phyloP scores from a whole-genome alignment of 2,113 vertebrate species.

The Leucosticte australis region DNA sequence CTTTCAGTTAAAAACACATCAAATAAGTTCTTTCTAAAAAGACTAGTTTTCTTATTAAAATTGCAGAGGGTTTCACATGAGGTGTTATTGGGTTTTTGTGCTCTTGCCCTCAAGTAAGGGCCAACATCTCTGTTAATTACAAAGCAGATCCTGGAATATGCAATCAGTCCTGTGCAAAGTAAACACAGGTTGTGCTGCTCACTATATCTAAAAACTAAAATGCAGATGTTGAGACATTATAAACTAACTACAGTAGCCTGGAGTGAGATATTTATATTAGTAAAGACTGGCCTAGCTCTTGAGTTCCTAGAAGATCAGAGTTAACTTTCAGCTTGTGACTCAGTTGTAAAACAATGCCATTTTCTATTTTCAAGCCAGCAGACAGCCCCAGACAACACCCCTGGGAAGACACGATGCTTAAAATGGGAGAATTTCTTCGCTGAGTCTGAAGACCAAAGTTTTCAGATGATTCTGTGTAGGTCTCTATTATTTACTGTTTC shows the following conservation, averaged over 20 bases:
- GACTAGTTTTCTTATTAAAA: neutral
- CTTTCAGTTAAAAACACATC: slow-evolving; percentile 42
- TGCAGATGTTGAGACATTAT: neutral
- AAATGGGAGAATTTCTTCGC: neutral
- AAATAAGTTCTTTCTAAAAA: neutral
- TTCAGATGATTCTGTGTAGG: neutral
- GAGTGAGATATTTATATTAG: slow-evolving; percentile 3
- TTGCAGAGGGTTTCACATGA: neutral
- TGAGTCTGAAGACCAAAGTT: neutral
- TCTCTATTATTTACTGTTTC: neutral
- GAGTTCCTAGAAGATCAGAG: slow-evolving; percentile 37
- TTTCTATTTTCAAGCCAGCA: slow-evolving; percentile 16
- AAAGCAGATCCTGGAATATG: neutral
- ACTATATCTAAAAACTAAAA: neutral
- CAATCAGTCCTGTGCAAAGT: neutral
- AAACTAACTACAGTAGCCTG: neutral
- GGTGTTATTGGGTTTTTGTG: neutral
- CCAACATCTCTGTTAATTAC: neutral
- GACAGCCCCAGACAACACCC: neutral
- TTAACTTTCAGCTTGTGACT: slow-evolving; percentile 26
- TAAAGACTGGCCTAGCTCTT: neutral
- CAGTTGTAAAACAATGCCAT: neutral
- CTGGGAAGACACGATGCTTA: neutral
- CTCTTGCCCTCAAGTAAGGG: neutral
- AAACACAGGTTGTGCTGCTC: neutral